Base-by-base conservation (phyloP, 2,888 invertebrate species). In the Polietes domitor region DNA sequence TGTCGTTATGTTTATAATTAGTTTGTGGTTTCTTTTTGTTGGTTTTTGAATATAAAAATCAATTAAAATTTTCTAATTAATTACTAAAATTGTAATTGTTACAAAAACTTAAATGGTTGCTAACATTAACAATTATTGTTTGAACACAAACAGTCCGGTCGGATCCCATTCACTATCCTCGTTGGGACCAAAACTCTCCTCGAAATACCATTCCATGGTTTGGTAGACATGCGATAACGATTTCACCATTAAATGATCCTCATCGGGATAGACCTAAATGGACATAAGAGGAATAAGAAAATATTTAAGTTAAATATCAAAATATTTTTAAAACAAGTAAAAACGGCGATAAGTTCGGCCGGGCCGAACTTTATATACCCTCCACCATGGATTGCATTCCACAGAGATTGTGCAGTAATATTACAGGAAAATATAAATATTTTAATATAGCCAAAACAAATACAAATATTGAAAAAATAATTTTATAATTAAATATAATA, bases 201-300 rank as follows among this genome's bases (percentile, higher is more conserved):
- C 96, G 90, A 97, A 95, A 93, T 97, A 98, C 90, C 96, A 95
- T 91, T 97, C 97, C 94, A 98, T 95, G 10, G 96, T 95, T 89
- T 95, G 95, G 93, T 96, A 96, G 78, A 97, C 94, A 90, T 98
- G 98, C 76, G 95, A 93, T 71, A 94, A 93, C 0, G 96, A 96
- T 68, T 95, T 95, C 83, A 94, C 93, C 89, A 98, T 94, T 58
- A 94, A 93, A 91, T 97, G 97, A 41, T 95, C 95, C 91, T 97
- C 97, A 91, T 98, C 97, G 0, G 97, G 96, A 91, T 98, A 98
- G 0, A 97, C 95, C 97, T 97, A 19, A 91, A 90, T 68, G 32
- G 37, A 9, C 80, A 86, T n/a, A 78, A 32, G 21, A 37, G 17
- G 28, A n/a, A 61, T n/a, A 70, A 74, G 10, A 24, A 37, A 37